A percentile compares a stretch with the other conserved stretches of the same genome.
Evolutionary conservation across 2,888 invertebrate genomes (phyloP).

Genomic region (Melipona beecheii): DNA sequence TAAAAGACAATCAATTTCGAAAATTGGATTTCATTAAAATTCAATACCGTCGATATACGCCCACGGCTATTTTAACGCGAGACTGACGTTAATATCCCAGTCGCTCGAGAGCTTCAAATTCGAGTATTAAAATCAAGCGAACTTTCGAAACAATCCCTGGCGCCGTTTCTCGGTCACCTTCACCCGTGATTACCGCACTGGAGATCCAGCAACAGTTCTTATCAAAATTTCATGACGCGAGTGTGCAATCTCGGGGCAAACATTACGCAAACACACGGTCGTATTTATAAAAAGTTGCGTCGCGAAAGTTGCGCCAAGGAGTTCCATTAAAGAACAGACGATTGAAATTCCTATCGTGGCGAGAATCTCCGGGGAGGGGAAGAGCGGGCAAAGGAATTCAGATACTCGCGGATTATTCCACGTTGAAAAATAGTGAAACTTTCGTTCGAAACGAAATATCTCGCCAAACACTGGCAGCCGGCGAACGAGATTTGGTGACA

Average conservation of each 20-base stretch:
- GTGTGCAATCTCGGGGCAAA: no score
- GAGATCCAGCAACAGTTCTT: no score
- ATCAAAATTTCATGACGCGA: no score
- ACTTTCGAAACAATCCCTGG: neutral
- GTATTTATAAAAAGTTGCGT: neutral
- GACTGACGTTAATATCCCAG: neutral
- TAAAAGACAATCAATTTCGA: slow-evolving; percentile 41
- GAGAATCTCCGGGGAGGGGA: no score
- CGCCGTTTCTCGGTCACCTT: no score
- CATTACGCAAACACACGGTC: no score
- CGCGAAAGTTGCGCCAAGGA: neutral
- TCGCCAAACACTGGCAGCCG: slow-evolving; percentile 17
- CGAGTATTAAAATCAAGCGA: neutral
- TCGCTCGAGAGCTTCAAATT: neutral
- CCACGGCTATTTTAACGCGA: neutral
- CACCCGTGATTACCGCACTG: no score
- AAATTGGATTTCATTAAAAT: no score
- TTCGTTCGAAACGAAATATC: slow-evolving; percentile 24
- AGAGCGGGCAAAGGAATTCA: neutral
- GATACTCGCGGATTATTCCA: neutral
- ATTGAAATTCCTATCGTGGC: neutral
- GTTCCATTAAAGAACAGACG: neutral
- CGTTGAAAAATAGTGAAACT: slow-evolving; percentile 35
- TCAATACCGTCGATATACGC: slow-evolving; percentile 5
- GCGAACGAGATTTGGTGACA: slow-evolving; percentile 24